Conservation (phyloP, 2,113 vertebrate species). For the Calyptommatus sinebrachiatus region DNA sequence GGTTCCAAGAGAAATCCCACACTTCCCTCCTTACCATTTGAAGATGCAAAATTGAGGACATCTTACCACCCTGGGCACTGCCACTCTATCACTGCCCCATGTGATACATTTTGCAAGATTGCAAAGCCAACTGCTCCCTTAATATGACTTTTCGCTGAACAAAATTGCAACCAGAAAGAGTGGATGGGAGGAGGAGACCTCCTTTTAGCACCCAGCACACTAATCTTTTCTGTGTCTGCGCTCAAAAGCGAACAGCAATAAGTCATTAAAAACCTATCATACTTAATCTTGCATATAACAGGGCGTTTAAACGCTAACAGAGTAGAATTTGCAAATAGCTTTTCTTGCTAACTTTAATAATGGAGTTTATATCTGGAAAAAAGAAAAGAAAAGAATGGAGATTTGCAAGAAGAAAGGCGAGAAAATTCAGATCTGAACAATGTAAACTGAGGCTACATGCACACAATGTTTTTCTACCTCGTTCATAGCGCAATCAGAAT, state of each 20-base stretch:
- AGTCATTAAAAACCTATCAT: conserved; percentile 62
- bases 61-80: not conserved
- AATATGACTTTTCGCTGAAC: not conserved
- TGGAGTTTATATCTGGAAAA: conserved; percentile 53
- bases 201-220: not conserved
- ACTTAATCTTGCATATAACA: conserved; percentile 51
- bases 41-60: not conserved
- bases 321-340: conserved; percentile 55
- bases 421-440: conserved; percentile 51
- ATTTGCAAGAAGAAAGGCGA: conserved; percentile 32
- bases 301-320: conserved; percentile 39
- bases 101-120: not conserved
- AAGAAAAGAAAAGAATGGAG: not conserved
- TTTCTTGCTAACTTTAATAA: conserved; percentile 53
- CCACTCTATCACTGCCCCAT: not conserved
- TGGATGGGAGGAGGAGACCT: not conserved
- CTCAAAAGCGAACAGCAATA: conserved; percentile 40
- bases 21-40: not conserved
- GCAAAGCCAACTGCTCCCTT: not conserved
- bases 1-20: no score
- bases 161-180: conserved; percentile 30
- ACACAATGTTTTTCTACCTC: no score
- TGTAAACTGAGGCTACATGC: conserved; percentile 49
- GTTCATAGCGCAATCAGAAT: no score
- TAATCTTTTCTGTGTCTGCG: conserved; percentile 41